A percentile compares a stretch with the other conserved stretches of the same genome.
Evolutionary conservation across 2,113 vertebrate genomes (phyloP).

Genomic region (Istiophorus platypterus): DNA sequence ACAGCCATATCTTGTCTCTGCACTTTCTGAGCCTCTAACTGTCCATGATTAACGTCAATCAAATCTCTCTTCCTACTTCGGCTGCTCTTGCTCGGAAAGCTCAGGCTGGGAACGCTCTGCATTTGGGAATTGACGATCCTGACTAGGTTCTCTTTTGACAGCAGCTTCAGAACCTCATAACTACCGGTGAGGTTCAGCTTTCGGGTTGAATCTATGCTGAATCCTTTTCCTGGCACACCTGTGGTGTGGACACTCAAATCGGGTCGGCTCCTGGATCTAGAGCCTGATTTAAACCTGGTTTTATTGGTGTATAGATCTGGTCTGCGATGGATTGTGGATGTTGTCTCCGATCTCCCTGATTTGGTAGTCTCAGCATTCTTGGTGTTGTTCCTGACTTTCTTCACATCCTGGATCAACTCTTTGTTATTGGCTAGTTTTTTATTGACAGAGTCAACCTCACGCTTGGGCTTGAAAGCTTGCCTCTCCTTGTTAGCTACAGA

Average conservation of each 20-base stretch:
- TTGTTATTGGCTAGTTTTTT: slow-evolving; percentile 55
- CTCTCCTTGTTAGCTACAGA: slow-evolving; percentile 62
- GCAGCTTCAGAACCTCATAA: slow-evolving; percentile 80
- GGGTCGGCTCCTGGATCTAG: slow-evolving; percentile 69
- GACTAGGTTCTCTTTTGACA: slow-evolving; percentile 84
- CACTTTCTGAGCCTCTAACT: slow-evolving; percentile 73
- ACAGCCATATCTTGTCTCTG: slow-evolving; percentile 76
- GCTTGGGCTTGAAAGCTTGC: slow-evolving; percentile 75
- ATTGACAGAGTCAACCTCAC: slow-evolving; percentile 67
- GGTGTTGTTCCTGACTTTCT: slow-evolving; percentile 74
- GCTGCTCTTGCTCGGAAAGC: slow-evolving; percentile 79
- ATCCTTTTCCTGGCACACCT: slow-evolving; percentile 71
- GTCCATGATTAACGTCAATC: slow-evolving; percentile 82
- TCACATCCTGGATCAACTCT: slow-evolving; percentile 64
- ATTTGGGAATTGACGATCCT: slow-evolving; percentile 85
- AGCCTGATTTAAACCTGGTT: slow-evolving; percentile 77
- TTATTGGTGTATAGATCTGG: slow-evolving; percentile 76
- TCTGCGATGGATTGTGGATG: slow-evolving; percentile 70
- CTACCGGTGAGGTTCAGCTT: slow-evolving; percentile 83
- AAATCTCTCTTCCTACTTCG: slow-evolving; percentile 85
- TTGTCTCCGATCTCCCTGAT: slow-evolving; percentile 68
- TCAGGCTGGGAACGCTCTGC: slow-evolving; percentile 74
- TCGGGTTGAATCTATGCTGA: slow-evolving; percentile 62
- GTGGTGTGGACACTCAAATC: slow-evolving; percentile 70
- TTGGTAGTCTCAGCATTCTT: slow-evolving; percentile 67